phyloP scores from a whole-genome alignment of 2,797 vertebrate genomes.

The Mionectes olivaceus region DNA sequence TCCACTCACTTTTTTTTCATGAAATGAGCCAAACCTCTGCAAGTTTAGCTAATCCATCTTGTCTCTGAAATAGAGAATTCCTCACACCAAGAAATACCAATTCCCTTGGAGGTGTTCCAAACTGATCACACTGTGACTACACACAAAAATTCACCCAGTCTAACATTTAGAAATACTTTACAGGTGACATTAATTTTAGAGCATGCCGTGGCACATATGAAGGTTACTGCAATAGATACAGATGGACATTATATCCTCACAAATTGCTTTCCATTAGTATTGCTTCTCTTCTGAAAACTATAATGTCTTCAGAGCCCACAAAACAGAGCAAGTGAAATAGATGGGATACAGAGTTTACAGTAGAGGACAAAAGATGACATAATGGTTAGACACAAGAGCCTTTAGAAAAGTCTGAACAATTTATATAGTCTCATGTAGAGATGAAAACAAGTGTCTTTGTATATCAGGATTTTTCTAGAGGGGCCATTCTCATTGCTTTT shows the following conservation, averaged over 20 bases:
- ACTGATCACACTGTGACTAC: neutral
- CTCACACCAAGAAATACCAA: neutral
- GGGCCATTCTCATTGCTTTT: neutral
- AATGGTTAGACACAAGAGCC: neutral
- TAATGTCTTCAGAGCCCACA: neutral
- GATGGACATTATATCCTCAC: neutral
- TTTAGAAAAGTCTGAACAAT: constrained; percentile 7
- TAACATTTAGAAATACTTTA: neutral
- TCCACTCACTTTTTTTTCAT: neutral
- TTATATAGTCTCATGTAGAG: neutral
- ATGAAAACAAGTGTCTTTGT: neutral
- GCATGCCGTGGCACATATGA: neutral
- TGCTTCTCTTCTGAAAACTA: neutral
- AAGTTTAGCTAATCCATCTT: neutral
- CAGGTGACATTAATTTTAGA: neutral
- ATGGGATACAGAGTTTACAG: neutral
- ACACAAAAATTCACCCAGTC: neutral
- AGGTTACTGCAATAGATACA: neutral
- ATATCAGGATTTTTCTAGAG: neutral
- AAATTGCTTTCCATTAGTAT: neutral
- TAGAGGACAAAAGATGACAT: neutral
- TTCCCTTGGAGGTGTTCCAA: neutral
- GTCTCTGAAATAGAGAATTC: neutral
- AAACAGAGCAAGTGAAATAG: neutral
- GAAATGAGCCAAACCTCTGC: neutral